These are phyloP conservation scores for Heliangelus exortis DNA, from an alignment of 2,797 vertebrate genomes.

Conservation along the genomic window DNA sequence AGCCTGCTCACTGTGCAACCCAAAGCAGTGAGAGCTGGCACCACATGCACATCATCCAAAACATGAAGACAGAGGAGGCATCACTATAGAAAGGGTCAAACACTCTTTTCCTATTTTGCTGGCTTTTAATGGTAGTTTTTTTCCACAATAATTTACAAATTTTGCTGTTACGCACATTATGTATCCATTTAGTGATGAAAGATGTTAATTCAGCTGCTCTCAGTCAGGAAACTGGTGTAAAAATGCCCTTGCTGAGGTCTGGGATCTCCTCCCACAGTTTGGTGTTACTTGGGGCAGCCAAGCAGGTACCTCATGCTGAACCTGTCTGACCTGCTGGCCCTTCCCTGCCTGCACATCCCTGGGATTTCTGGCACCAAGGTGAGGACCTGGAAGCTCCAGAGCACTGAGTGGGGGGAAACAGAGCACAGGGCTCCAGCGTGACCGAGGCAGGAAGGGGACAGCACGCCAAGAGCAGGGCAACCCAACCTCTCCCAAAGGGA, in stretches of 20 bases:
- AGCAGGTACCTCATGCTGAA: background rate
- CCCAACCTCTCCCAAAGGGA: background rate
- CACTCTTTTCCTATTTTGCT: background rate
- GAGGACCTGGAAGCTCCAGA: background rate
- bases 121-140: slow-evolving; percentile 61
- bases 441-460: background rate
- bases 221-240: background rate
- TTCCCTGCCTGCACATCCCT: background rate
- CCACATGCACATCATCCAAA: background rate
- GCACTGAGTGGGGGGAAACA: rapidly evolving
- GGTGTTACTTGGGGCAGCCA: background rate
- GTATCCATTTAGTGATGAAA: background rate
- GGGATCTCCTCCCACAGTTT: background rate
- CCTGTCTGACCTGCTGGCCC: background rate
- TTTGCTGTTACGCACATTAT: background rate
- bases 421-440: background rate
- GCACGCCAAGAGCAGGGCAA: background rate
- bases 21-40: background rate
- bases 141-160: slow-evolving; percentile 45
- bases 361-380: background rate
- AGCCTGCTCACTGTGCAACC: rapidly evolving
- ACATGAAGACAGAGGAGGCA: background rate
- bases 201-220: background rate
- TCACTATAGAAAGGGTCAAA: slow-evolving; percentile 17
- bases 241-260: background rate